Evolutionary conservation across 2,797 vertebrate genomes (phyloP), one percentile per base, ranked within the genome.

Genomic region (Acrossocheilus wenchowensis): DNA sequence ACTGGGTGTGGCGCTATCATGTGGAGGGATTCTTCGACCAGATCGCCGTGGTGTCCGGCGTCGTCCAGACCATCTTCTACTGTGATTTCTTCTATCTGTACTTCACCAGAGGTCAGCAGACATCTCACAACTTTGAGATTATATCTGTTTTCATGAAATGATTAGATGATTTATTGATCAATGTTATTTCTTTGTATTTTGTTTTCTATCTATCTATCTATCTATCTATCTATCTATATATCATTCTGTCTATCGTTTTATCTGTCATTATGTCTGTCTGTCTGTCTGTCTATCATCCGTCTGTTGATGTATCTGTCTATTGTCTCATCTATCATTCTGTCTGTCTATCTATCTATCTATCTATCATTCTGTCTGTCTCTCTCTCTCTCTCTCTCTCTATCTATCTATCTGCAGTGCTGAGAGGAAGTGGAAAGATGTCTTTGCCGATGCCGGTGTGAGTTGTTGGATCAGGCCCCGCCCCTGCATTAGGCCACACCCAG

Each of bases 31-130:
- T 98, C 94, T 97, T 97, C 0, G 98, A 99, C 92, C 97, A 98
- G 90, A 99, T 99, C 0, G 97, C 97, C 0, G 96, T 99, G 1
- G 97, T 99, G 90, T 97, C 98, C 0, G 98, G 97, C 2, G 97
- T 98, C 0, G 98, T 99, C 64, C 98, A 99, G 93, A 99, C 98
- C 90, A 98, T 99, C 88, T 99, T 99, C 95, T 99, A 97, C 94
- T 99, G 97, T 2, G 98, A 99, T 82, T 99, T 99, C 95, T 99
- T 99, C 95, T 99, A 99, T 91, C 96, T 99, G 91, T 99, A 99
- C 0, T 77, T 97, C 90, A 99, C 97, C 54, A 97, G 95, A 93
- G 98, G 98, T 99, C 93, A 92, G 94, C 74, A 11, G 5, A 60
- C 69, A 12, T 39, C 36, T 34, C 19, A 39, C 62, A 19, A 9